Base-by-base conservation (phyloP, 2,888 invertebrate species). In the Luperina nickerlii region DNA sequence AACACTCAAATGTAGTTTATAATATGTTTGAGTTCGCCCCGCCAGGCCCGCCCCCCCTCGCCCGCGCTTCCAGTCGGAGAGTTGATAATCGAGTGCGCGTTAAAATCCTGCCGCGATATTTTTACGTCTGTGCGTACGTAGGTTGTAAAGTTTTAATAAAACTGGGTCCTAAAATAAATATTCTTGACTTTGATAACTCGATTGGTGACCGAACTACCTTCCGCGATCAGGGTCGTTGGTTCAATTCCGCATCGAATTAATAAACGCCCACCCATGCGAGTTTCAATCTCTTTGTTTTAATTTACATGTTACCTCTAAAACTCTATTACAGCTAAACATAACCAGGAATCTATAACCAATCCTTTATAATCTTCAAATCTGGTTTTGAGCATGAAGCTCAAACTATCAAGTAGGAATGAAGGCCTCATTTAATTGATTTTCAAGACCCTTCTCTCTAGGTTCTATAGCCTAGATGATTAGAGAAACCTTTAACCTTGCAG, bases 181-280 rank as follows among this genome's bases (percentile, higher is more conserved):
- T 20, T 73, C 42, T 74, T 74, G 42, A 68, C 24, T 71, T 57
- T 42, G 48, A 13, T 54, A 54, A 68, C 27, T 18, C 51, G 11
- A 51, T n/a, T 15, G 18, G 57, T 63, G 7, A 67, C 75, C 48
- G 11, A 71, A 75, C 71, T n/a, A 73, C 82, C 72, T 86, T 86
- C 51, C 51, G 42, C 5, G 3, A 73, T 73, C 76, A 82, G 82
- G 86, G 76, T 86, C 83, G 51, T 48, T 32, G 20, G 15, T 82
- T 86, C 63, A 42, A 83, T 83, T 86, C 76, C 82, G 82, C 60
- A 27, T 82, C 65, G 65, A 54, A 45, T n/a, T 45, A 71, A 57
- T 57, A 63, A 77, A 68, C 84, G 57, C n/a, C n/a, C 63, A 27
- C n/a, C 9, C n/a, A 11, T 48, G 27, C 20, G n/a, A 62, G 57